These are phyloP conservation scores for Lota lota DNA, from an alignment of 2,113 vertebrate species.

Conservation along the genomic window DNA sequence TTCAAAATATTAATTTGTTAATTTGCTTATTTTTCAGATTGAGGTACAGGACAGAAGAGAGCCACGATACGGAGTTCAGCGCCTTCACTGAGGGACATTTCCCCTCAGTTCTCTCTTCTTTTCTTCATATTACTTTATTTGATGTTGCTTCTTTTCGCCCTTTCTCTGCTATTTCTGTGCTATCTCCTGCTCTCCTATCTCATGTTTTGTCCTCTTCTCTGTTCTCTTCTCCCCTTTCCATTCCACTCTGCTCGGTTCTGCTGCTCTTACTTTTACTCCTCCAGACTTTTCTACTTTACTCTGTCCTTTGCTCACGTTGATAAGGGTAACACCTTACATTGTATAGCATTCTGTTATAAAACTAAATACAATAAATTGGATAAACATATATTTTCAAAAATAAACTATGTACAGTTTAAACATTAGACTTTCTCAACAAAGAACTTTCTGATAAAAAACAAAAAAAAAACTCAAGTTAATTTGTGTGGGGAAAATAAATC, in stretches of 20 bases:
- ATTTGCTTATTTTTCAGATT: conserved; percentile 46
- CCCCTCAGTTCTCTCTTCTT: not conserved
- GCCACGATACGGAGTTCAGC: conserved; percentile 64
- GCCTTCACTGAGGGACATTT: conserved; percentile 61
- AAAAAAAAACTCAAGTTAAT: conserved; percentile 27
- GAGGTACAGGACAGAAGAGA: conserved; percentile 71
- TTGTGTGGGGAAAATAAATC: conserved; percentile 47
- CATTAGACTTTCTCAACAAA: conserved; percentile 53
- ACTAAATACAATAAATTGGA: conserved; percentile 39
- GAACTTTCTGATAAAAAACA: conserved; percentile 52
- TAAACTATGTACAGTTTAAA: conserved; percentile 62
- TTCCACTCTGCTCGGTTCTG: conserved; percentile 2
- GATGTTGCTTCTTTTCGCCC: too few species aligned
- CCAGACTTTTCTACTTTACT: not conserved
- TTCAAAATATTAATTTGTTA: too few species aligned
- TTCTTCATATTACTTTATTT: conserved; percentile 16
- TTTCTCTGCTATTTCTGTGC: conserved; percentile 1
- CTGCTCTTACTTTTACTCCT: not conserved
- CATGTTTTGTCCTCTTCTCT: not conserved
- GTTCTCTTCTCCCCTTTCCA: not conserved
- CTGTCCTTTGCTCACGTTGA: conserved; percentile 10
- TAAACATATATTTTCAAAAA: conserved; percentile 65
- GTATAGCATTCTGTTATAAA: conserved; percentile 60
- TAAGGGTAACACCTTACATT: conserved; percentile 61
- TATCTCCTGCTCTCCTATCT: conserved; percentile 3